Conservation (phyloP, 30 jellyfish, hydroid and myxozoan species). For the Cassiopea xamachana region DNA sequence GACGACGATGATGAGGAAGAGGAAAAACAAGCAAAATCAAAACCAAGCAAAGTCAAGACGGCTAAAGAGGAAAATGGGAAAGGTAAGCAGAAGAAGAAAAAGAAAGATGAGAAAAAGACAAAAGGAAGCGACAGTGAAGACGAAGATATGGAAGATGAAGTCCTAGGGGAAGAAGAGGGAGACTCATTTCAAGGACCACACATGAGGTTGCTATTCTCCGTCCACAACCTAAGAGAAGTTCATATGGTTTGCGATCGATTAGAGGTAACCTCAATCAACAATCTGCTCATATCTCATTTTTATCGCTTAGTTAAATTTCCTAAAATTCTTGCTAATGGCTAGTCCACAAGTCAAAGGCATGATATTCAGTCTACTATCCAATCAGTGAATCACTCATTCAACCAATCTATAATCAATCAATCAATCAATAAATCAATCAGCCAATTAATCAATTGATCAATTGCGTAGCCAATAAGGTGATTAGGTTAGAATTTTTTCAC, state of each 20-base stretch:
- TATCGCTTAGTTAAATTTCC: too few species aligned
- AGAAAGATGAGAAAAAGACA: constrained; percentile 25
- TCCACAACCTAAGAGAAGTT: constrained; percentile 74
- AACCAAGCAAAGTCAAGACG: constrained; percentile 22
- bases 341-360: too few species aligned
- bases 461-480: too few species aligned
- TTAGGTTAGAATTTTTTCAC: too few species aligned
- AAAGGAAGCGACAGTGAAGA: constrained; percentile 38
- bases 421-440: too few species aligned
- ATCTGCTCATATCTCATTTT: too few species aligned
- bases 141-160: constrained; percentile 58
- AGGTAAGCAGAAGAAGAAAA: constrained; percentile 54
- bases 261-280: constrained; percentile 51
- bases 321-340: too few species aligned
- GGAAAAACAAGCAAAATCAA: constrained; percentile 13
- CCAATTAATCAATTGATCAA: too few species aligned
- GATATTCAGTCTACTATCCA: too few species aligned
- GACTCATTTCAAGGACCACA: constrained; percentile 75
- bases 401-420: too few species aligned
- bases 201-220: constrained; percentile 81
- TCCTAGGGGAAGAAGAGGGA: constrained; percentile 70
- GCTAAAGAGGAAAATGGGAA: constrained; percentile 32
- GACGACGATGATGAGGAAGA: constrained; percentile 35
- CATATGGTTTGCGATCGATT: constrained; percentile 83
- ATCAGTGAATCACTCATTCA: too few species aligned